A percentile compares a stretch with the other conserved stretches of the same genome.
These are phyloP conservation scores for Zootoca vivipara DNA, from an alignment of 2,113 vertebrate species.

Conservation along the genomic window DNA sequence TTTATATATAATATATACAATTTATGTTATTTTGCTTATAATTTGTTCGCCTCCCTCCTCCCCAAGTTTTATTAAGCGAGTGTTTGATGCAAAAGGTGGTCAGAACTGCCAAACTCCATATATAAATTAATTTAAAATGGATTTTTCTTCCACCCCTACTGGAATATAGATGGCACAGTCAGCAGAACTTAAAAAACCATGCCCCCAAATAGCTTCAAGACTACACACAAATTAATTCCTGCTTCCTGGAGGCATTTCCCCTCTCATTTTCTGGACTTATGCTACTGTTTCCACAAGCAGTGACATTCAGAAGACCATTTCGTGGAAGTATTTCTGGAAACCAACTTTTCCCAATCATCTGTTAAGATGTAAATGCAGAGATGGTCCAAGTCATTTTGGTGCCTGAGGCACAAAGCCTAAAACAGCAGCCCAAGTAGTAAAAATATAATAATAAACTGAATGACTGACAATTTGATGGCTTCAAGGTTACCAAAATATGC, in stretches of 20 bases:
- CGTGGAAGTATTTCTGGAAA: not conserved
- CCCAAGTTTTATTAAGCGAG: too few relatives aligned
- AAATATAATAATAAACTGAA: constrained; percentile 11
- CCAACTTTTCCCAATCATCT: not conserved
- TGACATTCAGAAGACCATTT: not conserved
- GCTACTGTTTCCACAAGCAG: not conserved
- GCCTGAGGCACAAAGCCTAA: not conserved
- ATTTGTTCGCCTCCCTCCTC: too few relatives aligned
- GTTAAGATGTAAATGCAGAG: not conserved
- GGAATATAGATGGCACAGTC: not conserved
- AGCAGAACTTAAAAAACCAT: not conserved
- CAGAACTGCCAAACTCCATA: too few relatives aligned
- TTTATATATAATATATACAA: too few relatives aligned
- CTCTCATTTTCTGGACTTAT: not conserved
- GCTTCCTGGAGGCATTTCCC: not conserved
- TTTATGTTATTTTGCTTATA: too few relatives aligned
- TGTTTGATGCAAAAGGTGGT: too few relatives aligned
- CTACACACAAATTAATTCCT: not conserved
- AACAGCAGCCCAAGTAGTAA: not conserved
- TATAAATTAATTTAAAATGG: too few relatives aligned
- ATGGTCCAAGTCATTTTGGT: not conserved
- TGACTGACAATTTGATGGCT: not conserved
- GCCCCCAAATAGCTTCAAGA: not conserved
- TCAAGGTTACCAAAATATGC: not conserved
- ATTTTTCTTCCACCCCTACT: too few relatives aligned